These are phyloP conservation scores for Leptogaster cylindrica DNA, from an alignment of 2,888 invertebrate species.

Conservation along the genomic window DNA sequence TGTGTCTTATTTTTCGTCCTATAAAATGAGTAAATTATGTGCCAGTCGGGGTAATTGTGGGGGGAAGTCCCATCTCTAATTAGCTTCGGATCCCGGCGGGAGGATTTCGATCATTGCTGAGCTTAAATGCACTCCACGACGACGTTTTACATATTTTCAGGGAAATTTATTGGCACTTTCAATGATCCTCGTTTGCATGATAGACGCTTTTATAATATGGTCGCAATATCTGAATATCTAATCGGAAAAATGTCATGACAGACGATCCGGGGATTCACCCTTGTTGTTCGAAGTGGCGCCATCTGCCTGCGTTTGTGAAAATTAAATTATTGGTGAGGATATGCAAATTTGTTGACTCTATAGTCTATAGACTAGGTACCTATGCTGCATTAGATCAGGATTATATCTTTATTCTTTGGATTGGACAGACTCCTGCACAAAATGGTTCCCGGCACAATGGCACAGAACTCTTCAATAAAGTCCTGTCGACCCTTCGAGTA, in stretches of 20 bases:
- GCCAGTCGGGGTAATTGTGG: neutral
- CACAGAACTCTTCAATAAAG: too few species aligned
- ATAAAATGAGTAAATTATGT: slow-evolving; percentile 6
- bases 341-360: too few species aligned
- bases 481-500: too few species aligned
- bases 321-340: too few species aligned
- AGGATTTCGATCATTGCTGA: slow-evolving; percentile 26
- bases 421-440: too few species aligned
- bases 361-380: too few species aligned
- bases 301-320: neutral
- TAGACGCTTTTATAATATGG: too few species aligned
- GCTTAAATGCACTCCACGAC: slow-evolving; percentile 12
- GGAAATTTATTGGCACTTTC: slow-evolving; percentile 33
- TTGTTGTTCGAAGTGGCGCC: slow-evolving; percentile 25
- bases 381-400: too few species aligned
- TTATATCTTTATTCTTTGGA: too few species aligned
- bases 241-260: slow-evolving; percentile 40
- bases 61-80: slow-evolving; percentile 12
- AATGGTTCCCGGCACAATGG: too few species aligned
- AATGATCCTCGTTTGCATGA: slow-evolving; percentile 22
- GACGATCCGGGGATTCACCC: slow-evolving; percentile 19
- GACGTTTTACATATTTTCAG: slow-evolving; percentile 9
- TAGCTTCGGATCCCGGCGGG: neutral
- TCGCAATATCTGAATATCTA: too few species aligned
- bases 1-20: slow-evolving; percentile 4